Evolutionary conservation across 2,888 invertebrate species (phyloP).

Genomic region (Pollenia labialis): DNA sequence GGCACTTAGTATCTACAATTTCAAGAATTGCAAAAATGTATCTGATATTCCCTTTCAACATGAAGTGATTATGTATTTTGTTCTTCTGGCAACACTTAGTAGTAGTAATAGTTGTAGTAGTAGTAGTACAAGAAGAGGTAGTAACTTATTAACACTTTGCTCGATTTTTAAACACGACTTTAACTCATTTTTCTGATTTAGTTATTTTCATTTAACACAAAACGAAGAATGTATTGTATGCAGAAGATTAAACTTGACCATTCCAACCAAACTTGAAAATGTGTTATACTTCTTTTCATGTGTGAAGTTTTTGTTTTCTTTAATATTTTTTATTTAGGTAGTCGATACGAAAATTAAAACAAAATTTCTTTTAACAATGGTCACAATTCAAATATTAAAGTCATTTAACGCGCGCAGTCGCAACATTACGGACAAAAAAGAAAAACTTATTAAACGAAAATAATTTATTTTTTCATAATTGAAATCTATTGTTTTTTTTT

Average conservation of each 20-base stretch:
- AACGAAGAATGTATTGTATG: constrained; percentile 14
- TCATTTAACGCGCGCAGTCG: constrained; percentile 65
- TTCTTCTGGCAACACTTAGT: too few relatives aligned
- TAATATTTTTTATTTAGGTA: constrained; percentile 47
- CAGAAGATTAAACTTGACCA: constrained; percentile 25
- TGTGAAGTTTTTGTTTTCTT: constrained; percentile 56
- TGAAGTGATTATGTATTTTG: too few relatives aligned
- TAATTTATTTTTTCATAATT: neutral
- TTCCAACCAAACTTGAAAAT: constrained; percentile 66
- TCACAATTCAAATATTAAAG: constrained; percentile 51
- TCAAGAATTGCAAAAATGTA: too few relatives aligned
- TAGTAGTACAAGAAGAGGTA: constrained; percentile 41
- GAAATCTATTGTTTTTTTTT: neutral
- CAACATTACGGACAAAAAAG: constrained; percentile 49
- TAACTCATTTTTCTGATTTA: constrained; percentile 61
- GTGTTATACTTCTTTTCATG: constrained; percentile 66
- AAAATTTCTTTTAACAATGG: constrained; percentile 69
- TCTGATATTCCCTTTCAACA: too few relatives aligned
- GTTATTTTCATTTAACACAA: constrained; percentile 61
- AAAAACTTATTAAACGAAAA: constrained; percentile 15
- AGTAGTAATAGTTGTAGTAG: neutral
- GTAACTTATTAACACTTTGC: constrained; percentile 78
- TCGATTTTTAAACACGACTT: constrained; percentile 76
- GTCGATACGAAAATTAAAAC: constrained; percentile 62
- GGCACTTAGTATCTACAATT: too few relatives aligned